Base-by-base conservation (phyloP, 2,113 vertebrate species). In the Siniperca chuatsi region DNA sequence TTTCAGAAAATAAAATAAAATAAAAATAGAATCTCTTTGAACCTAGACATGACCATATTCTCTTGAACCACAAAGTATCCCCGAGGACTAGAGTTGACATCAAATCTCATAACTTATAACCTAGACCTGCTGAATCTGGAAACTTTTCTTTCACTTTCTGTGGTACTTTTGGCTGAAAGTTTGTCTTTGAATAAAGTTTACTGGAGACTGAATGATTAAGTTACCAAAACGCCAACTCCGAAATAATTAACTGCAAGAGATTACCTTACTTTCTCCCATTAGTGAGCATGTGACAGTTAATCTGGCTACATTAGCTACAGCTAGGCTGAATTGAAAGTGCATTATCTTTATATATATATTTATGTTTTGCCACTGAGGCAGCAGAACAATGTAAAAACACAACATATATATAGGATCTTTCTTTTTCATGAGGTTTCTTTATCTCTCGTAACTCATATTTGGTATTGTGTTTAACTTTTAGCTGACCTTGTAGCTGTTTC, bases 11-110 rank as follows among this genome's bases (percentile, higher is more conserved):
- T 12, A 64, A 71, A 60, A 73, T 25, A 62, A 67, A 50, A 46
- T 8, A 66, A 40, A 71, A 78, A 67, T 9, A 23, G 55, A 65
- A 70, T 48, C 55, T 73, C 50, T 88, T 82, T 88, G 78, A 92
- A 86, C 44, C 18, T 44, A 74, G 54, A 37, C 76, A 58, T 62
- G 62, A 57, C 85, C 61, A 66, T 8, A 40, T 74, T 83, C 74
- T 75, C 77, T 64, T 80, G 71, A 90, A 87, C 58, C 64, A 74
- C 20, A 0, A 0, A 42, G n/a, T n/a, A 57, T 65, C 72, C 60
- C 69, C 18, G 7, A 40, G 75, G 78, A 84, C 25, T 29, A 6
- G 12, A 29, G 64, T 18, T 77, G 73, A 82, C 77, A 52, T 67
- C 74, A 64, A 68, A 79, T 70, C 71, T 62, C 12, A n/a, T 37